These are phyloP conservation scores for Glossophaga mutica DNA, from an alignment of 2,797 vertebrate species.

Conservation along the genomic window DNA sequence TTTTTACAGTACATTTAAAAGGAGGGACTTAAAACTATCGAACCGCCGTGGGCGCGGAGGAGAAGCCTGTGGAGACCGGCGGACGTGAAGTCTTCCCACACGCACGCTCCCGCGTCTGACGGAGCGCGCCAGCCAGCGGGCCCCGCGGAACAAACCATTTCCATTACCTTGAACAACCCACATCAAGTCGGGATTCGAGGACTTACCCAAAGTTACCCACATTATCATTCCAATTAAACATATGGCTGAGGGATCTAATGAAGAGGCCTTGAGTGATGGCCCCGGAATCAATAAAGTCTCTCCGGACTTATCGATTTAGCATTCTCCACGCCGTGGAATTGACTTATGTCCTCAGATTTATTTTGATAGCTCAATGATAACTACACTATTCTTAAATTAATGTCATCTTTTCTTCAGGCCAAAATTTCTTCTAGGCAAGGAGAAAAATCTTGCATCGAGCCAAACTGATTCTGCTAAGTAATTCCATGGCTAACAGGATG, in stretches of 20 bases:
- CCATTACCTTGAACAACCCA: slow-evolving; percentile 78
- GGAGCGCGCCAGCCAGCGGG: background rate
- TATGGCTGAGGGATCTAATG: slow-evolving; percentile 88
- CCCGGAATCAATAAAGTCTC: slow-evolving; percentile 88
- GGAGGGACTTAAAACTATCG: background rate
- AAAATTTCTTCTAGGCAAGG: slow-evolving; percentile 57
- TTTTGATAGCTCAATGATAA: slow-evolving; percentile 88
- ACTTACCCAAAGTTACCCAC: slow-evolving; percentile 79
- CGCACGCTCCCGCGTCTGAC: background rate
- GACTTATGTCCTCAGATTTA: slow-evolving; percentile 84
- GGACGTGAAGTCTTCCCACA: background rate
- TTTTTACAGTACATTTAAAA: slow-evolving; percentile 12
- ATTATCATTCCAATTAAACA: slow-evolving; percentile 89
- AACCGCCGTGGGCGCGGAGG: background rate
- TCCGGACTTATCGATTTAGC: slow-evolving; percentile 88
- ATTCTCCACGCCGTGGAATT: slow-evolving; percentile 79
- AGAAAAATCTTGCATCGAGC: slow-evolving; percentile 72
- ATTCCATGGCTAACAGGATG: slow-evolving; percentile 71
- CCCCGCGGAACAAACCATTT: background rate
- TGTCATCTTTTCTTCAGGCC: slow-evolving; percentile 79
- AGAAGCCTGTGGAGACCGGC: background rate
- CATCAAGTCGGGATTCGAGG: slow-evolving; percentile 77
- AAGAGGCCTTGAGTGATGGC: slow-evolving; percentile 85
- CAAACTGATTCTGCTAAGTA: slow-evolving; percentile 81
- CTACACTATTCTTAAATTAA: slow-evolving; percentile 85